Conservation (phyloP, 2,888 invertebrate genomes). For the Aporophyla lueneburgensis region DNA sequence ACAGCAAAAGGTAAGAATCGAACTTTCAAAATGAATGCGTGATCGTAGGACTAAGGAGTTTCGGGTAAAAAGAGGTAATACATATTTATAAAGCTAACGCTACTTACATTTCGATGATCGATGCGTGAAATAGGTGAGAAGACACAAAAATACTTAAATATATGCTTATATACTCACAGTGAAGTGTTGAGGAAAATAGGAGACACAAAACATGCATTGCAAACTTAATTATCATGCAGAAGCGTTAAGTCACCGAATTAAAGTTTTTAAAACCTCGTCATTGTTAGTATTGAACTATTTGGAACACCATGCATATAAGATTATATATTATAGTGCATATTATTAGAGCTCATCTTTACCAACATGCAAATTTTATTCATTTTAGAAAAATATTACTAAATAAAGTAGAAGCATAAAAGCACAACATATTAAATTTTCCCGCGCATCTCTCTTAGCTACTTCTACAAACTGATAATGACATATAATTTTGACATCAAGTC, state of each 20-base stretch:
- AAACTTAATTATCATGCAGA: conserved; percentile 46
- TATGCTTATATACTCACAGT: conserved; percentile 63
- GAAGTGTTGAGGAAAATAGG: conserved; percentile 49
- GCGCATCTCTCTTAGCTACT: not conserved
- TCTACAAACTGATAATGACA: not conserved
- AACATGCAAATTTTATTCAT: conserved; percentile 14
- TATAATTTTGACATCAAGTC: not conserved
- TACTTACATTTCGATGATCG: conserved; percentile 63
- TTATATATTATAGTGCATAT: conserved; percentile 18
- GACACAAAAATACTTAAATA: conserved; percentile 57
- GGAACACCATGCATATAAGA: conserved; percentile 28
- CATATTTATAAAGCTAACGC: conserved; percentile 44
- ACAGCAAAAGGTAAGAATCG: not conserved
- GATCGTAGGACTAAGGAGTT: conserved; percentile 60
- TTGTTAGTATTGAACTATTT: conserved; percentile 16
- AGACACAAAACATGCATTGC: conserved; percentile 55
- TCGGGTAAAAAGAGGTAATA: conserved; percentile 43
- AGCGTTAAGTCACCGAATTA: conserved; percentile 30
- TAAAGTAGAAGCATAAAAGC: conserved; percentile 31
- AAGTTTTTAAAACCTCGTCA: not conserved
- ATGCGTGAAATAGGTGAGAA: conserved; percentile 44
- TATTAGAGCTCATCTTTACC: conserved; percentile 3
- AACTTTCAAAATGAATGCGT: conserved; percentile 41
- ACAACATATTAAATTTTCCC: conserved; percentile 35
- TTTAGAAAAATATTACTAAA: not conserved